A percentile compares a stretch with the other conserved stretches of the same genome.
phyloP scores from a whole-genome alignment of 2,797 vertebrate species.

The Chanos chanos region DNA sequence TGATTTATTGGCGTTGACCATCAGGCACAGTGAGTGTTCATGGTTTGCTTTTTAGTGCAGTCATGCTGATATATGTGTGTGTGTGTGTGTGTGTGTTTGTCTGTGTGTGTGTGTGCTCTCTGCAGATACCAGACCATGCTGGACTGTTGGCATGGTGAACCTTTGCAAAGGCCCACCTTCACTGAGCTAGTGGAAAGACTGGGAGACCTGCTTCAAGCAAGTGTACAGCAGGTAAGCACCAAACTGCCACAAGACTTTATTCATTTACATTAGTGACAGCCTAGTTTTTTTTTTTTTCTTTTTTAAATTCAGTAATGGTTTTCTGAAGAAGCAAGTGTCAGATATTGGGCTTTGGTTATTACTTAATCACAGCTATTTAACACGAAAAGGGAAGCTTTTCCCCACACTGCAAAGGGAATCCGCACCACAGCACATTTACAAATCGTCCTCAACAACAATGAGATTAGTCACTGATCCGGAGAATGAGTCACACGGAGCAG shows the following conservation, averaged over 20 bases:
- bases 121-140: conserved; percentile 91
- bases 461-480: conserved; percentile 11
- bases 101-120: conserved; percentile 23
- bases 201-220: conserved; percentile 90
- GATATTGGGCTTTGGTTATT: neutral
- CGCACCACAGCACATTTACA: neutral
- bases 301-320: neutral
- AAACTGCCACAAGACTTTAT: neutral
- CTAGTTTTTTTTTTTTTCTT: neutral
- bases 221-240: conserved; percentile 84
- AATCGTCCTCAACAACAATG: neutral
- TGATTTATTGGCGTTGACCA: conserved; percentile 9
- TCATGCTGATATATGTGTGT: conserved; percentile 12
- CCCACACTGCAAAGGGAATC: neutral
- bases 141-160: conserved; percentile 86
- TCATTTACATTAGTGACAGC: neutral
- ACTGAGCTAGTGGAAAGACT: conserved; percentile 84
- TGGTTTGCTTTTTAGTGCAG: conserved; percentile 1
- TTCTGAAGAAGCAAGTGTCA: neutral
- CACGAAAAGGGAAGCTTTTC: neutral
- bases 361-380: neutral
- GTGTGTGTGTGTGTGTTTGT: neutral
- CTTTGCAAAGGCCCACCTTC: conserved; percentile 82
- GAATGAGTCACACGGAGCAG: conserved; percentile 33
- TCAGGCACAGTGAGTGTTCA: conserved; percentile 11